Evolutionary conservation across 92 coral and sea anemone genomes (phyloP), one percentile per base, ranked within the genome.

Genomic region (Actinostola sp.): DNA sequence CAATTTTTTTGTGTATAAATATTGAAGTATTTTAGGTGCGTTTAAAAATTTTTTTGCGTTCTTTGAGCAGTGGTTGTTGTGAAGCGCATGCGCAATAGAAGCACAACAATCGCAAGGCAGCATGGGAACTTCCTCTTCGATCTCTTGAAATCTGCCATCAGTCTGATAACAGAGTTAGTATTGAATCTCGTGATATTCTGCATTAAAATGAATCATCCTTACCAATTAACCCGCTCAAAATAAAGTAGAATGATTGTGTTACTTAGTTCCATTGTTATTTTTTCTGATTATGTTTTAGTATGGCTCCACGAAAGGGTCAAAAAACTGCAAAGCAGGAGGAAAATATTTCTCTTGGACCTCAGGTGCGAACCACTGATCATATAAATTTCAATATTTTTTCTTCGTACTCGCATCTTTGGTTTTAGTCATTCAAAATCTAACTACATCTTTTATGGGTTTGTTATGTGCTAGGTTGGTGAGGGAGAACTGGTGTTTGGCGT

Each of bases 241-340:
- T 70, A 70, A 76, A 42, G 25, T 14, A 8, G 34, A 19, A 57
- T 62, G 17, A 75, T 62, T 66, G 36, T 17, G 3, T 24, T 75
- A 67, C 56, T 28, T 41, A 19, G 23, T 48, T 14, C 48, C 31
- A 20, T 14, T 59, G 35, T 81, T 87, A 75, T 90, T 90, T 84
- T 70, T 74, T 8, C 53, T 65, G 59, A 20, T 35, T 34, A 29
- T 8, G 8, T 28, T 54, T n/a, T 63, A 94, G 98, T 81, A 94
- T 94, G 98, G 98, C 98, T 76, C 98, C 98, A 16, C 88, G 98
- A 76, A 94, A 94, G 87, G 98, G 98, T 62, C 82, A 81, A 76
- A 87, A 84, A 69, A 66, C 88, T 41, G 71, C 52, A 10, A 90
- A 92, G 78, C 88, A 84, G 46, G 98, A 94, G 72, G 95, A 89